Conservation (phyloP, 2,113 vertebrate genomes). For the Ctenomys sociabilis region DNA sequence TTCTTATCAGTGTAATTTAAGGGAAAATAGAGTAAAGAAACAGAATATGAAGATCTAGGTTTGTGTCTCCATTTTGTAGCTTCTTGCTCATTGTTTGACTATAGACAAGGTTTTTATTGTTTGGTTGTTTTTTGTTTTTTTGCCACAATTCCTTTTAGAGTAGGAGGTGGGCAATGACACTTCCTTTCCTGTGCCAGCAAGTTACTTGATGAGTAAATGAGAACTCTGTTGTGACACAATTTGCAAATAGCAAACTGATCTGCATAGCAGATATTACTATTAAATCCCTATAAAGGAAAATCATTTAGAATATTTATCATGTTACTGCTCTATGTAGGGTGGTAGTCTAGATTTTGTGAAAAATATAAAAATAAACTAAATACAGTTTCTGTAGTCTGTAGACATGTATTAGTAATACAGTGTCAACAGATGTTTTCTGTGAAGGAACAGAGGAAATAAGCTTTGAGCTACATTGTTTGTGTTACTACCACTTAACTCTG, state of each 20-base stretch:
- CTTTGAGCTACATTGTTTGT: slow-evolving; percentile 1
- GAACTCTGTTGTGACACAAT: slow-evolving; percentile 10
- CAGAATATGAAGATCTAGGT: neutral
- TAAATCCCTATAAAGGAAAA: slow-evolving; percentile 42
- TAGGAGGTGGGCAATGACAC: slow-evolving; percentile 18
- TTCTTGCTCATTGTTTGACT: neutral
- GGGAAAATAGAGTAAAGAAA: neutral
- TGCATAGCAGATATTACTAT: neutral
- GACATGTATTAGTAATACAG: slow-evolving; percentile 1
- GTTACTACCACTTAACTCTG: neutral
- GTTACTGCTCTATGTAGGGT: neutral
- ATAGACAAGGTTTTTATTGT: too few species aligned
- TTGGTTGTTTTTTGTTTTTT: too few species aligned
- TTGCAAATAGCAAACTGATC: slow-evolving; percentile 54
- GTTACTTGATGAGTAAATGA: slow-evolving; percentile 35
- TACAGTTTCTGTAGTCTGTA: slow-evolving; percentile 19
- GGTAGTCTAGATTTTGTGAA: slow-evolving; percentile 7
- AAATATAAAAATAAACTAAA: slow-evolving; percentile 28
- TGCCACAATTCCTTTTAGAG: neutral
- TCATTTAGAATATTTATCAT: slow-evolving; percentile 49
- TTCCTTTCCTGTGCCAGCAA: slow-evolving; percentile 10
- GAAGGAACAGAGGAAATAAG: neutral
- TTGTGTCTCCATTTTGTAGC: slow-evolving; percentile 25
- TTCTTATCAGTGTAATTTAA: neutral
- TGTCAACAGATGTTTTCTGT: slow-evolving; percentile 20